A percentile compares a stretch with the other conserved stretches of the same genome.
Evolutionary conservation across 2,888 invertebrate species (phyloP).

Genomic region (Lumbricus terrestris): DNA sequence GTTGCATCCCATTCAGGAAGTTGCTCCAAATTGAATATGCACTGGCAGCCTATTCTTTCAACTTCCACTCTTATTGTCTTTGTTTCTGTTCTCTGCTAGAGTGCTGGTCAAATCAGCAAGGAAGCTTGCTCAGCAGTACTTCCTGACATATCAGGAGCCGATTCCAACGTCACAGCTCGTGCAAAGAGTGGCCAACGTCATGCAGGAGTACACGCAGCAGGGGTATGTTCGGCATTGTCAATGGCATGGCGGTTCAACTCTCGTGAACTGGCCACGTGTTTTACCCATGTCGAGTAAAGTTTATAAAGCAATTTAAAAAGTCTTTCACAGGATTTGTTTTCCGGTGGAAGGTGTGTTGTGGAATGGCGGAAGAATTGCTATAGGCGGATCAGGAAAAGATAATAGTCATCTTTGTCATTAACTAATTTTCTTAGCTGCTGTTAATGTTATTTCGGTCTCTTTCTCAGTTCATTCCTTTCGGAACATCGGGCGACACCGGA

Average conservation of each 20-base stretch:
- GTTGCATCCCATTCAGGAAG: too few species aligned
- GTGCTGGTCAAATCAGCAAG: constrained; percentile 85
- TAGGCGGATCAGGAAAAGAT: neutral
- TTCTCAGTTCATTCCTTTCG: too few species aligned
- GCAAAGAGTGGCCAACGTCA: constrained; percentile 90
- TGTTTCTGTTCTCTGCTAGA: constrained; percentile 64
- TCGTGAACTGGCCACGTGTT: neutral
- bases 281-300: too few species aligned
- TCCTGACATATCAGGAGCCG: constrained; percentile 83
- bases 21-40: too few species aligned
- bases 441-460: too few species aligned
- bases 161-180: constrained; percentile 96
- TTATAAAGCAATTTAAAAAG: too few species aligned
- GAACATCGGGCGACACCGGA: too few species aligned
- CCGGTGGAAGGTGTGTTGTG: neutral
- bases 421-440: too few species aligned
- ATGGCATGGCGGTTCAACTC: neutral
- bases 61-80: neutral
- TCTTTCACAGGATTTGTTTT: neutral
- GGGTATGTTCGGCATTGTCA: constrained; percentile 66
- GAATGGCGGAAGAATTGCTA: neutral
- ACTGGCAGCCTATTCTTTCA: too few species aligned
- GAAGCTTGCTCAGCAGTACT: constrained; percentile 94
- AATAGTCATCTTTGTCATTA: too few species aligned
- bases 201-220: constrained; percentile 99